These are phyloP conservation scores for Phenganax subtilis DNA, from an alignment of 92 coral and sea anemone species.

Conservation along the genomic window DNA sequence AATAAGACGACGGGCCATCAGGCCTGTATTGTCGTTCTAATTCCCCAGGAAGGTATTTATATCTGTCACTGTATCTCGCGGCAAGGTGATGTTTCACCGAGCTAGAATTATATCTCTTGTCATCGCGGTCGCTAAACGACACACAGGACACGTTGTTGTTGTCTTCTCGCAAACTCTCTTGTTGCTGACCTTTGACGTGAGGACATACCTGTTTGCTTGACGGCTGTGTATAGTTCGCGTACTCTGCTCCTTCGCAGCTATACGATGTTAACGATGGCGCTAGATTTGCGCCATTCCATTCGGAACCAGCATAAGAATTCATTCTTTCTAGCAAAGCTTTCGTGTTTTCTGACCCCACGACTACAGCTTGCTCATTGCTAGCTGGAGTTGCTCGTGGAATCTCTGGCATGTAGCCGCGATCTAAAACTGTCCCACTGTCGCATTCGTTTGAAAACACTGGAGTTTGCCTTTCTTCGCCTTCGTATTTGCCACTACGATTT, in stretches of 20 bases:
- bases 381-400: slow-evolving; percentile 46
- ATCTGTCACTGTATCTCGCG: slow-evolving; percentile 32
- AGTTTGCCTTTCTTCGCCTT: slow-evolving; percentile 29
- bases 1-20: slow-evolving; percentile 42
- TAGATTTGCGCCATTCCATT: slow-evolving; percentile 35
- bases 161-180: slow-evolving; percentile 36
- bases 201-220: slow-evolving; percentile 45
- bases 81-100: slow-evolving; percentile 32
- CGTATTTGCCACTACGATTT: slow-evolving; percentile 15
- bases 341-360: slow-evolving; percentile 40
- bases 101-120: slow-evolving; percentile 32
- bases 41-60: slow-evolving; percentile 33
- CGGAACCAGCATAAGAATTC: slow-evolving; percentile 36
- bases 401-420: slow-evolving; percentile 41
- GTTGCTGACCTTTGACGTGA: slow-evolving; percentile 47
- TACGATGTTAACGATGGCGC: slow-evolving; percentile 17
- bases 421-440: slow-evolving; percentile 40
- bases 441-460: slow-evolving; percentile 27
- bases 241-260: slow-evolving; percentile 27
- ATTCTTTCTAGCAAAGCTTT: slow-evolving; percentile 32
- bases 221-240: slow-evolving; percentile 40
- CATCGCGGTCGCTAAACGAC: slow-evolving; percentile 38
- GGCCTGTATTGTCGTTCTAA: slow-evolving; percentile 32
- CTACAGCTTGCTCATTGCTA: slow-evolving; percentile 43
- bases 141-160: slow-evolving; percentile 47